Evolutionary conservation across 35 echinoderm and acorn worm genomes (phyloP), one percentile per base, ranked within the genome.

Genomic region (Lytechinus variegatus): DNA sequence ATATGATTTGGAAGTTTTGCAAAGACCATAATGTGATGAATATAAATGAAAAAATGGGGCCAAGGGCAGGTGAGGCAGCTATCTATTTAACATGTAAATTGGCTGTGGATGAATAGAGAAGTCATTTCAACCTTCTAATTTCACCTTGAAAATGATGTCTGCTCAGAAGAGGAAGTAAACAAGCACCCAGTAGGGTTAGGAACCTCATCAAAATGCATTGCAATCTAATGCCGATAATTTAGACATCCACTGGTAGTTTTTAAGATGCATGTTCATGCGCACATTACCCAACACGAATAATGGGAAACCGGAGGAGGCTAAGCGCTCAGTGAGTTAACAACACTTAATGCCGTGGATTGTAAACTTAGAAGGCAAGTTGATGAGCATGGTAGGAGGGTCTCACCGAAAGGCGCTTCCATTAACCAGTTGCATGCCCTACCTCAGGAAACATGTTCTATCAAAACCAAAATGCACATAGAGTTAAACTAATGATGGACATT

Each of bases 171-270:
- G 66, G 66, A n/a, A 3, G 66, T 79, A 79, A 79, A 21, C 66
- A 79, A 79, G 66, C 88, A 90, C 52, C 88, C 13, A 21, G 16
- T 28, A 21, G 66, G 33, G 66, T 79, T 79, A 79, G 52, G 88
- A 90, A 90, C 88, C 28, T 90, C 88, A 90, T 90, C 88, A 90
- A 90, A 90, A 90, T 90, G 88, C 88, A 90, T 90, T 54, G 88
- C 29, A 90, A 90, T 90, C 28, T 90, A 52, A 90, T 54, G 88
- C 29, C 3, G 88, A 90, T 90, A 90, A 90, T 90, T 90, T 90
- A 90, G 88, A 54, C 88, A 44, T 54, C 88, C 28, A 44, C 52
- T 52, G 88, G 27, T 79, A 8, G 88, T 28, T 90, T 90, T 29
- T 90, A 54, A 16, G 88, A 90, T 90, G 88, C 88, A 90, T 90